Percentiles rank a stretch among this genome's conserved stretches.
Conservation (phyloP, 2,797 vertebrate species). For the Pangasius krempfi region DNA sequence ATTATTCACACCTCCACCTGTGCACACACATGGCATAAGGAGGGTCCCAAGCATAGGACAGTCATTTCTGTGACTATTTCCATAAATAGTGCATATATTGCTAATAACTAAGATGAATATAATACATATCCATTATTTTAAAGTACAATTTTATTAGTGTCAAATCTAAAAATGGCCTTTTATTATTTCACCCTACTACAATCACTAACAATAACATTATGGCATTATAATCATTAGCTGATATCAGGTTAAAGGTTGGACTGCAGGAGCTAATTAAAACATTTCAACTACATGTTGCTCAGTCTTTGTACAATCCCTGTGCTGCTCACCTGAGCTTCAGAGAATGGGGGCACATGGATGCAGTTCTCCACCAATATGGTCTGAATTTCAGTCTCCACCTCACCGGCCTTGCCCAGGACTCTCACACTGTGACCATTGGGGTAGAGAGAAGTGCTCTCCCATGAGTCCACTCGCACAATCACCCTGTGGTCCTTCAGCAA, state of each 20-base stretch:
- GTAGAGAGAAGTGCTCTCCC: conserved; percentile 90
- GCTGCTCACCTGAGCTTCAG: conserved; percentile 88
- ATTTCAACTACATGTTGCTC: neutral
- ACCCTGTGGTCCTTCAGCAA: conserved; percentile 83
- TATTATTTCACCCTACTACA: neutral
- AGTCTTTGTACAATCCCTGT: neutral
- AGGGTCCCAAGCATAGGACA: neutral
- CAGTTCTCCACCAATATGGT: conserved; percentile 93
- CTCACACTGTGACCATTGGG: conserved; percentile 93
- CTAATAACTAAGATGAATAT: neutral
- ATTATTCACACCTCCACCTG: neutral
- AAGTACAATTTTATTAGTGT: neutral
- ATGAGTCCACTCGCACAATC: conserved; percentile 91
- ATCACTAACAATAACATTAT: neutral
- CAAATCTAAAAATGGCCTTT: neutral
- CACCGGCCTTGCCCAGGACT: conserved; percentile 87
- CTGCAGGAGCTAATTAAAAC: neutral
- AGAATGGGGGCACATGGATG: conserved; percentile 87
- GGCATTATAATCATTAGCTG: neutral
- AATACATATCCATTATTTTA: neutral
- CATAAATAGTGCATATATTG: neutral
- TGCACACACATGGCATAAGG: neutral
- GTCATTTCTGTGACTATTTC: neutral
- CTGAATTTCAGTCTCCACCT: conserved; percentile 91
- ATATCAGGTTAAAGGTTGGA: neutral